phyloP scores from a whole-genome alignment of 2,797 vertebrate genomes.

The Falco peregrinus region DNA sequence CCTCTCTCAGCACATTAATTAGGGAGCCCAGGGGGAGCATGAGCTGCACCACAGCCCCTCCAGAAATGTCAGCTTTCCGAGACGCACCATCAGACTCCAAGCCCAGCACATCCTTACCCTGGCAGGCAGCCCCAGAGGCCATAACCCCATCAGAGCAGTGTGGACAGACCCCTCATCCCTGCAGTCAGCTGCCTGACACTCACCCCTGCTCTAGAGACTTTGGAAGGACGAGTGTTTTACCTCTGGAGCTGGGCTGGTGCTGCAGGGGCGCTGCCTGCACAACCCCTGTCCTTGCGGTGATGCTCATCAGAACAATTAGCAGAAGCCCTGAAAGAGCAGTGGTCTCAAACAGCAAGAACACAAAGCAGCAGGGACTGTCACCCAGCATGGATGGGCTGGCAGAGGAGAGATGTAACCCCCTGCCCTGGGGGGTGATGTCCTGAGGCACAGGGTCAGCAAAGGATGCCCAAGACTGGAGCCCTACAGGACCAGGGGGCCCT shows the following conservation, averaged over 20 bases:
- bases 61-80: background rate
- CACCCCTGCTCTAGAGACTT: background rate
- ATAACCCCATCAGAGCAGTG: background rate
- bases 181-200: background rate
- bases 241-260: background rate
- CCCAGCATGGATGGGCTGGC: too few relatives aligned
- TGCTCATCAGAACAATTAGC: background rate
- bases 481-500: background rate
- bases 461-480: background rate
- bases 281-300: background rate
- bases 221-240: background rate
- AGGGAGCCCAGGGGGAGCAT: fast-evolving
- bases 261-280: background rate
- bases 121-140: background rate
- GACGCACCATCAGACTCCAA: background rate
- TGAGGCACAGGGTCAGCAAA: background rate
- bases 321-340: background rate
- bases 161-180: background rate
- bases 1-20: background rate
- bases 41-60: background rate
- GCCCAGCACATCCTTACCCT: too few relatives aligned
- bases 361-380: too few relatives aligned
- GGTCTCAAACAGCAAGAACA: too few relatives aligned
- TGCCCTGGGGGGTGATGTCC: too few relatives aligned
- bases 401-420: too few relatives aligned